Percentiles rank a stretch among this genome's conserved stretches.
phyloP scores from a whole-genome alignment of 2,113 vertebrate species.

The Sigmodon hispidus region DNA sequence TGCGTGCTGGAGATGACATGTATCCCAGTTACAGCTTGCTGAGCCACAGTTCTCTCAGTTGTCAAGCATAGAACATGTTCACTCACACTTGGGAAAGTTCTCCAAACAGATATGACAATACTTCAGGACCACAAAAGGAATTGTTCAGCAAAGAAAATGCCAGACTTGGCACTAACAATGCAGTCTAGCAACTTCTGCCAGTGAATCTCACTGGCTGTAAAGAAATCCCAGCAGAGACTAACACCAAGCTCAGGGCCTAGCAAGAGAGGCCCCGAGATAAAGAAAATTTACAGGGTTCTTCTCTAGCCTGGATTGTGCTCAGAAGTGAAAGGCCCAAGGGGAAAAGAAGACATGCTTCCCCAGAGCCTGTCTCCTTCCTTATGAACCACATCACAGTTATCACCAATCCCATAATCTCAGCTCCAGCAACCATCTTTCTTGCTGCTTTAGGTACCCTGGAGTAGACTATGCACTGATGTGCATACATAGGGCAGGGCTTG shows the following conservation, averaged over 20 bases:
- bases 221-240: not conserved
- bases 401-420: not conserved
- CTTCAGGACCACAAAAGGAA: conserved; percentile 49
- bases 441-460: not conserved
- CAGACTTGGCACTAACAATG: conserved; percentile 8
- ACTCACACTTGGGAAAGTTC: conserved; percentile 21
- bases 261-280: not conserved
- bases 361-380: not conserved
- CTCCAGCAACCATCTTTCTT: not conserved
- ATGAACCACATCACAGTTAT: not conserved
- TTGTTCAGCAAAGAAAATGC: conserved; percentile 51
- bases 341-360: not conserved
- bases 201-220: not conserved
- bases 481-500: not conserved
- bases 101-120: conserved; percentile 35
- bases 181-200: not conserved
- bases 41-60: conserved; percentile 56
- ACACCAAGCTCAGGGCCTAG: not conserved
- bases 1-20: not conserved
- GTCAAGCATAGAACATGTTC: conserved; percentile 44
- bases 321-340: not conserved
- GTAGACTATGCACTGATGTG: not conserved
- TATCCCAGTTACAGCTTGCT: not conserved
- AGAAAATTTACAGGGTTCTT: not conserved
- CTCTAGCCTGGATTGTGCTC: not conserved